Evolutionary conservation across 2,113 vertebrate species (phyloP), one percentile per base, ranked within the genome.

Genomic region (Lathamus discolor): DNA sequence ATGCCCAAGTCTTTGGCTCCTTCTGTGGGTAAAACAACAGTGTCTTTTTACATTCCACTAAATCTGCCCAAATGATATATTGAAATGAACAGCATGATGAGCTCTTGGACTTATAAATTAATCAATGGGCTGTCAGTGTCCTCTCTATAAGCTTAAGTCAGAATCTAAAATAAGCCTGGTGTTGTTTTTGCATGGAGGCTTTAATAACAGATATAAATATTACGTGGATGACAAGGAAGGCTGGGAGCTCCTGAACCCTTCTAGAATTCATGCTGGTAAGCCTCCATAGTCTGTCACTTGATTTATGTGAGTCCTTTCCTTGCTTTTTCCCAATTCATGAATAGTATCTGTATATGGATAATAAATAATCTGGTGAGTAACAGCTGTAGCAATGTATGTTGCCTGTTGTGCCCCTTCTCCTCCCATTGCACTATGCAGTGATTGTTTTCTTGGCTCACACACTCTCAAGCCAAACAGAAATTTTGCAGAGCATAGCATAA

Each of bases 401-500:
- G 83, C 72, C 73, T 74, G 55, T 48, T 81, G 54, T 84, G 33
- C 84, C 17, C 28, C 62, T 86, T 90, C 82, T 95, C 49, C n/a
- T 94, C 72, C 23, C 10, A 0, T 62, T 76, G 70, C 85, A 59
- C 81, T 88, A 83, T 73, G 61, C 44, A 66, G 16, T 92, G 93
- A 92, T 86, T 82, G 61, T 79, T 90, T 96, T 86, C 83, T 66
- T 92, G 72, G 79, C 90, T 96, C 69, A 51, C 41, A 54, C 27
- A 51, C 66, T 95, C 57, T 96, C 88, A 94, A 93, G 46, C 54
- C 93, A 96, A 96, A 88, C 57, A 94, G 90, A 96, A 95, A 93
- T 92, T 94, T 83, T 94, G 86, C 94, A 88, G 79, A 96, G 87
- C 85, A 46, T 51, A 93, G 83, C 90, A 87, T 94, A 95, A 95